Evolutionary conservation across 64 coral and sea anemone genomes (phyloP).

Genomic region (Anthopleura sola): DNA sequence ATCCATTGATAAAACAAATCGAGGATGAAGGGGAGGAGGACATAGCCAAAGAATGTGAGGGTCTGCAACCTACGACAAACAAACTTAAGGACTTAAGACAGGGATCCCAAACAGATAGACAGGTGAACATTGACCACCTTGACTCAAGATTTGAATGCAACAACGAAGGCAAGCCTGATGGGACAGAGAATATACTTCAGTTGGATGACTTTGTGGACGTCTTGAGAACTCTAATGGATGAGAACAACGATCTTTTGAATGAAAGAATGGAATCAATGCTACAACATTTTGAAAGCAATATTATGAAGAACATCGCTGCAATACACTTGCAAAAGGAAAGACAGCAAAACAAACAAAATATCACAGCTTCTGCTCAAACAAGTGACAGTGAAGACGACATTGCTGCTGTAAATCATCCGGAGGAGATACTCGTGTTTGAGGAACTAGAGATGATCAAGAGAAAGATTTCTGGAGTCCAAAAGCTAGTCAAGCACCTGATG

Average conservation of each 20-base stretch:
- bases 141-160: no score
- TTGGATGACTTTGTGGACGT: background rate
- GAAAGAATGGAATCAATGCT: background rate
- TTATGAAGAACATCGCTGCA: background rate
- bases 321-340: background rate
- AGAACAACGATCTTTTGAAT: background rate
- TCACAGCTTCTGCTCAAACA: background rate
- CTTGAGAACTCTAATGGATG: background rate
- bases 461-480: slow-evolving; percentile 67
- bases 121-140: background rate
- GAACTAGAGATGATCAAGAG: slow-evolving; percentile 68
- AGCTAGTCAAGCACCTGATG: slow-evolving; percentile 63
- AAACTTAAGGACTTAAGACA: background rate
- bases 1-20: slow-evolving; percentile 33
- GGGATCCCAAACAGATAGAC: background rate
- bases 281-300: background rate
- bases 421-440: background rate
- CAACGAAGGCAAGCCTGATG: background rate
- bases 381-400: background rate
- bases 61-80: background rate
- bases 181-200: background rate
- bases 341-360: background rate
- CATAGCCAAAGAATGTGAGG: background rate
- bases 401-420: background rate
- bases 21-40: background rate